phyloP scores from a whole-genome alignment of 1,140 invertebrate genomes.

The Scaptomyza hsui region DNA sequence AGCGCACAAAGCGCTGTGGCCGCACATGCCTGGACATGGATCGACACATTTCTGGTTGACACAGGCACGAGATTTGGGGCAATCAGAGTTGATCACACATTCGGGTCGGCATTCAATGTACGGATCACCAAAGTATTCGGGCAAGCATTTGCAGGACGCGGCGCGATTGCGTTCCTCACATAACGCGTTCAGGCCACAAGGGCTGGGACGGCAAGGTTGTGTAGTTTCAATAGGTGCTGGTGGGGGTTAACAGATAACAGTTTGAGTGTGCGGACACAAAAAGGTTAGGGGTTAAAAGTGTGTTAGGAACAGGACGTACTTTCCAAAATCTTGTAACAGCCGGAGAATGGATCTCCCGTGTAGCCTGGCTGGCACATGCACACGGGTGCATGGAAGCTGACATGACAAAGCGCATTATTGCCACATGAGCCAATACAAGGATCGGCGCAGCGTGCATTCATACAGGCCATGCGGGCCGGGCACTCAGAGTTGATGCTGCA shows the following conservation, averaged over 20 bases:
- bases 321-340: slow-evolving; percentile 86
- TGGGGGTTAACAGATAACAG: slow-evolving; percentile 16
- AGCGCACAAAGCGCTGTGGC: slow-evolving; percentile 91
- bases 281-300: no score
- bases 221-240: slow-evolving; percentile 84
- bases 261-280: slow-evolving; percentile 22
- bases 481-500: slow-evolving; percentile 89
- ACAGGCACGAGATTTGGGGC: slow-evolving; percentile 90
- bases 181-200: slow-evolving; percentile 92
- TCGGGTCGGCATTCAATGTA: slow-evolving; percentile 90
- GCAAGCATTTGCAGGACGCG: slow-evolving; percentile 89
- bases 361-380: slow-evolving; percentile 89
- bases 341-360: slow-evolving; percentile 90
- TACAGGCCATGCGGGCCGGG: slow-evolving; percentile 87
- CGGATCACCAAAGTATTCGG: slow-evolving; percentile 89
- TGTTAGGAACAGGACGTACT: slow-evolving; percentile 82
- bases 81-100: slow-evolving; percentile 92
- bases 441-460: slow-evolving; percentile 88
- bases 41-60: slow-evolving; percentile 92
- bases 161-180: slow-evolving; percentile 90
- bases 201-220: slow-evolving; percentile 87
- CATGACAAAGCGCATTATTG: slow-evolving; percentile 87
- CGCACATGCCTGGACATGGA: slow-evolving; percentile 92
- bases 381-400: slow-evolving; percentile 88
- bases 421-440: slow-evolving; percentile 91